Evolutionary conservation across 2,888 invertebrate species (phyloP), one percentile per base, ranked within the genome.

Genomic region (Carcina quercana): DNA sequence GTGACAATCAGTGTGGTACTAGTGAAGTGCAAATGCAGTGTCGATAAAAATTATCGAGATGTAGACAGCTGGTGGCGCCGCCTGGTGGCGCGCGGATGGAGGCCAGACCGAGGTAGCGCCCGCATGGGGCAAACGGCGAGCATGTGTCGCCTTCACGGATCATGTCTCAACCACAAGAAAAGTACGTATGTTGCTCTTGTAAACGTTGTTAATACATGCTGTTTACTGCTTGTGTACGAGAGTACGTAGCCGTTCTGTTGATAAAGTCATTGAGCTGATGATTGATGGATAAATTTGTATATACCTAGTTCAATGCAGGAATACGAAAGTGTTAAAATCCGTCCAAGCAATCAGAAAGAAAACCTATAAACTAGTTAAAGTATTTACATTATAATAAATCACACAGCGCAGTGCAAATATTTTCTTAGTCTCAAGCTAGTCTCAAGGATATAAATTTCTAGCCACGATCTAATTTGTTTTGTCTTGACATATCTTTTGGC

Each of bases 121-220:
- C 86, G 87, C 80, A 91, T 91, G 91, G 91, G 91, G 88, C 91
- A 91, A 86, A 87, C 90, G 83, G 89, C 90, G 88, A 91, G 90
- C 78, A 91, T 91, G 91, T 91, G 91, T 85, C 90, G 90, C 86
- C 88, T 91, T 76, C 89, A 90, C 84, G 89, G 89, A 87, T 88
- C 85, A 84, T 85, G 85, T 78, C 88, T 90, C 83, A 89, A 89
- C 71, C 89, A 90, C 83, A 91, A 91, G 87, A 91, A 90, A 86
- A 90, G 90, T 87, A 89, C 71, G 88, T 87, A 85, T 24, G 12
- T 11, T 5, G 17, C 7, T 17, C 17, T 5, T 17, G 17, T 17
- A n/a, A n/a, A 62, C 10, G 21, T 21, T 12, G 22, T 15, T 20
- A 15, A n/a, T n/a, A n/a, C n/a, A n/a, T n/a, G n/a, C n/a, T n/a